These are phyloP conservation scores for Cheilosia soror DNA, from an alignment of 2,888 invertebrate genomes.

Conservation along the genomic window DNA sequence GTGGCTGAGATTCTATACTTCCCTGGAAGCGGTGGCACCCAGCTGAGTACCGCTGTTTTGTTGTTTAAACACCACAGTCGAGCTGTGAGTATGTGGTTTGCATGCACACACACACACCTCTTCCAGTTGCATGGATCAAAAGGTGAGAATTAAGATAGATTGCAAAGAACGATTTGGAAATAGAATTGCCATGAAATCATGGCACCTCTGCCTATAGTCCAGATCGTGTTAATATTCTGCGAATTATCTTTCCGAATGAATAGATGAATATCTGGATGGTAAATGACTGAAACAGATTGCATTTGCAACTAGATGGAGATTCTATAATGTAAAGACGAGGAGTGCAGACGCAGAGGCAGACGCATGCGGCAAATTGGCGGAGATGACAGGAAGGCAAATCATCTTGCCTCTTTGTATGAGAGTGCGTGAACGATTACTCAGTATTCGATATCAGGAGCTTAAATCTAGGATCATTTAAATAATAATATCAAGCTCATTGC, in stretches of 20 bases:
- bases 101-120: background rate
- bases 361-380: too few relatives aligned
- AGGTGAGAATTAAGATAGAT: slow-evolving; percentile 74
- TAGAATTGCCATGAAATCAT: slow-evolving; percentile 55
- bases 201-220: slow-evolving; percentile 14
- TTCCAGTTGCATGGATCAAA: slow-evolving; percentile 53
- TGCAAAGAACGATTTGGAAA: slow-evolving; percentile 56
- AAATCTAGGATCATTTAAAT: too few relatives aligned
- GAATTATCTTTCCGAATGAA: slow-evolving; percentile 57
- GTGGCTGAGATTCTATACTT: slow-evolving; percentile 14
- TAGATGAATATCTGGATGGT: slow-evolving; percentile 21
- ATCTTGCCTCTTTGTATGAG: too few relatives aligned
- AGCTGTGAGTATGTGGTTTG: background rate
- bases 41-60: slow-evolving; percentile 57
- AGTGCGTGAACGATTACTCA: too few relatives aligned
- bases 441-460: too few relatives aligned
- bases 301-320: too few relatives aligned
- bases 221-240: slow-evolving; percentile 73
- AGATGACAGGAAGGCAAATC: too few relatives aligned
- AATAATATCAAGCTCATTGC: too few relatives aligned
- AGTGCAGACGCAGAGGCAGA: too few relatives aligned
- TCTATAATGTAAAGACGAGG: too few relatives aligned
- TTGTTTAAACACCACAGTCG: slow-evolving; percentile 32
- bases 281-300: slow-evolving; percentile 23
- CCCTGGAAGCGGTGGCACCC: slow-evolving; percentile 44